Conservation (phyloP, 2,113 vertebrate genomes). For the Argyrosomus japonicus region DNA sequence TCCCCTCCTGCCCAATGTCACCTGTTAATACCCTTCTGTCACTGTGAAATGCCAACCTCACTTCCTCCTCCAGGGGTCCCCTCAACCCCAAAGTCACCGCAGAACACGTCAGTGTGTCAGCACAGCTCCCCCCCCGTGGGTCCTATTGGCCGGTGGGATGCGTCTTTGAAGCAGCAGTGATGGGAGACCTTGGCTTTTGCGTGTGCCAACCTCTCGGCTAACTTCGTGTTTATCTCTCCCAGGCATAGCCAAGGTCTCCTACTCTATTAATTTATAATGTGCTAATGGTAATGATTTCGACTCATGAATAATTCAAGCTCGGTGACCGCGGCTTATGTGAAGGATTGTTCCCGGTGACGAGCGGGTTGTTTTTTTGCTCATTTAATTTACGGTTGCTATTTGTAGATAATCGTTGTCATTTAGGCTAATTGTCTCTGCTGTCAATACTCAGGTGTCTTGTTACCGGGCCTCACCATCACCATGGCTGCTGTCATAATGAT, state of each 20-base stretch:
- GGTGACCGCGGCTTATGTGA: constrained; percentile 53
- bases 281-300: constrained; percentile 75
- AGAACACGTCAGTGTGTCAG: constrained; percentile 49
- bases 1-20: constrained; percentile 64
- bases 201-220: constrained; percentile 32
- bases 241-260: constrained; percentile 59
- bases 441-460: constrained; percentile 76
- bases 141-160: background rate
- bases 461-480: constrained; percentile 49
- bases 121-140: background rate
- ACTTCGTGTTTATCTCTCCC: constrained; percentile 68
- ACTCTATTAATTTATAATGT: constrained; percentile 72
- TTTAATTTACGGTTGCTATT: constrained; percentile 71
- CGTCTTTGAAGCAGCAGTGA: constrained; percentile 34
- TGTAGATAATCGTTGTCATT: constrained; percentile 77
- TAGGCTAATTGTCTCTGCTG: constrained; percentile 74
- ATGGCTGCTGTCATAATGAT: constrained; percentile 63
- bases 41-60: constrained; percentile 59
- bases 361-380: constrained; percentile 29
- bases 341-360: constrained; percentile 45
- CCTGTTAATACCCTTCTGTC: constrained; percentile 73
- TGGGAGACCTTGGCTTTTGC: constrained; percentile 53
- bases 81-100: constrained; percentile 56
- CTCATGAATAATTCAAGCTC: constrained; percentile 70
- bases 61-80: constrained; percentile 58